A percentile compares a stretch with the other conserved stretches of the same genome.
phyloP scores from a whole-genome alignment of 92 coral and sea anemone genomes.

The Phenganax marumi region DNA sequence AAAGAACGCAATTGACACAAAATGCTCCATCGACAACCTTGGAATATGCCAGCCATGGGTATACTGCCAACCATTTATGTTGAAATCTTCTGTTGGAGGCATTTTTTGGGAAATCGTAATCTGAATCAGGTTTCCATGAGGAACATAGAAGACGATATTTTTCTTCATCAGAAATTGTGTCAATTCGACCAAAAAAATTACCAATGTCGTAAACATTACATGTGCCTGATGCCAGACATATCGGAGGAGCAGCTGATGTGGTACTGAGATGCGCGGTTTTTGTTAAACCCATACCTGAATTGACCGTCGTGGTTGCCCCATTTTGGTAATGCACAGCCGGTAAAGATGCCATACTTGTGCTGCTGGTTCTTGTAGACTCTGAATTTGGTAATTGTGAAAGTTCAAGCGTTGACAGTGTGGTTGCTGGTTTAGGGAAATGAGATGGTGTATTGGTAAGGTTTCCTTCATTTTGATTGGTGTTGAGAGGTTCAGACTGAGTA shows the following conservation, averaged over 20 bases:
- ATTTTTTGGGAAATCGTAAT: neutral
- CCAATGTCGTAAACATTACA: neutral
- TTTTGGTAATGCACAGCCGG: neutral
- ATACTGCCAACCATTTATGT: slow-evolving; percentile 9
- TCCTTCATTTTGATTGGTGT: too few species aligned
- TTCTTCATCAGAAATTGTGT: neutral
- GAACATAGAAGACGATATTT: neutral
- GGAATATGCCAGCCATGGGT: slow-evolving; percentile 20
- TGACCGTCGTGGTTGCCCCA: neutral
- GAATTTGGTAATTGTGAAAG: too few species aligned
- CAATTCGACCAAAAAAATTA: neutral
- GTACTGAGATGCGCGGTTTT: neutral
- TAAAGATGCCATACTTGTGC: neutral
- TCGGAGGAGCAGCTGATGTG: neutral
- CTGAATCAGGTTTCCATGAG: neutral
- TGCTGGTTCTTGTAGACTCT: too few species aligned
- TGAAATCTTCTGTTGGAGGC: neutral
- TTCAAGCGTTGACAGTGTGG: too few species aligned
- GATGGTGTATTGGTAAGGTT: too few species aligned
- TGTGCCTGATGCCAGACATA: neutral
- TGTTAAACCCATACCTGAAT: neutral
- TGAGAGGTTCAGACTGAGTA: too few species aligned
- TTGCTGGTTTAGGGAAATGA: too few species aligned
- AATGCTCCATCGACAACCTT: slow-evolving; percentile 12
- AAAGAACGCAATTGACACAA: slow-evolving; percentile 4